phyloP scores from a whole-genome alignment of 2,888 invertebrate genomes.

The Drosophila basisetae region DNA sequence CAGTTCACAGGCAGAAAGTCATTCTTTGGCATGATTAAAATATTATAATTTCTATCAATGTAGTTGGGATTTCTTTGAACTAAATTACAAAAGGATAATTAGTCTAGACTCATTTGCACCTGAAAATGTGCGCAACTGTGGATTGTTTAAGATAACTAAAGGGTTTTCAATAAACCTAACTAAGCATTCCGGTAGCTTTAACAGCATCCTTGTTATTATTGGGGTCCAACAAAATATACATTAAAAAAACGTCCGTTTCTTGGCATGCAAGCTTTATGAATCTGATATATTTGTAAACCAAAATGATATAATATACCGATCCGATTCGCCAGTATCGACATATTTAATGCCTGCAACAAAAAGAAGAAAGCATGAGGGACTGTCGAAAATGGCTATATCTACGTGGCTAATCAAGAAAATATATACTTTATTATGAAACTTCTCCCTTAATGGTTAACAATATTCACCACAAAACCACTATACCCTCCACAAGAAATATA shows the following conservation, averaged over 20 bases:
- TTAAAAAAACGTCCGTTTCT: too few species aligned
- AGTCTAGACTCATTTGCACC: neutral
- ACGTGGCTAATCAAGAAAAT: neutral
- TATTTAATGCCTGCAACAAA: neutral
- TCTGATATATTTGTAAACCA: too few species aligned
- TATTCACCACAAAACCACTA: neutral
- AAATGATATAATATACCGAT: neutral
- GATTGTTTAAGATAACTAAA: too few species aligned
- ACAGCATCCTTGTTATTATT: too few species aligned
- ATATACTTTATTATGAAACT: neutral
- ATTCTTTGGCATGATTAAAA: neutral
- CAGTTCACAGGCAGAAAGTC: neutral
- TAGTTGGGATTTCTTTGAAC: neutral
- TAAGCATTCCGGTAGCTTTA: too few species aligned
- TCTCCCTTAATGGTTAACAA: neutral
- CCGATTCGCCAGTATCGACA: neutral
- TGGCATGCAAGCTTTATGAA: too few species aligned
- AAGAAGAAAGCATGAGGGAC: too few species aligned
- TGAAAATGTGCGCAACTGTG: too few species aligned
- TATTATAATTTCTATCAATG: neutral
- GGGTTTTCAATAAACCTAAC: too few species aligned
- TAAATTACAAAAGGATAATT: neutral
- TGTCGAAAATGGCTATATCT: rapidly evolving
- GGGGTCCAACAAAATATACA: too few species aligned
- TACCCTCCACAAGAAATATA: neutral